A percentile compares a stretch with the other conserved stretches of the same genome.
These are phyloP conservation scores for Lasiurus borealis DNA, from an alignment of 2,113 vertebrate genomes.

Conservation along the genomic window DNA sequence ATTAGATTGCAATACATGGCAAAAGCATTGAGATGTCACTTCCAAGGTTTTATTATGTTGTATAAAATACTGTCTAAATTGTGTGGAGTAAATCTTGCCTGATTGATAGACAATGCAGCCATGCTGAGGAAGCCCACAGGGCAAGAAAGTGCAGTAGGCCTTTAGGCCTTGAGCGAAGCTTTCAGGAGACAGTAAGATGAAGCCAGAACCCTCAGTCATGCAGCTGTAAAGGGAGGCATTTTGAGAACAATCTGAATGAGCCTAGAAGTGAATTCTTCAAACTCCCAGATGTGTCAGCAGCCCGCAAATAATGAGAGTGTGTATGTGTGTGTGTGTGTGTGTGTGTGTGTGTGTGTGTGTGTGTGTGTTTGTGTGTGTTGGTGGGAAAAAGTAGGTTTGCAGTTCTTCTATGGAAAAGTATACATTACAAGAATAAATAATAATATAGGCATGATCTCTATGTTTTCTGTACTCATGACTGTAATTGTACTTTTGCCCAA, in stretches of 20 bases:
- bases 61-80: not conserved
- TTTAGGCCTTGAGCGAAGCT: not conserved
- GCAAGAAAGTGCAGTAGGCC: not conserved
- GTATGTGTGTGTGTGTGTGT: not conserved
- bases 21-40: not conserved
- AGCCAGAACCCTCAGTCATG: not conserved
- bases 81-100: not conserved
- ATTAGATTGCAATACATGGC: not conserved
- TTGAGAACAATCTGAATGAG: not conserved
- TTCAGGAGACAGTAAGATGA: not conserved
- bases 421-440: not conserved
- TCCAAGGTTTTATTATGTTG: not conserved
- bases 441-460: not conserved
- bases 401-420: not conserved
- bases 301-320: not conserved
- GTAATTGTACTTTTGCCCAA: not conserved
- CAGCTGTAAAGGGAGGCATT: not conserved
- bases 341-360: not conserved
- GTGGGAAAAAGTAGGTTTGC: not conserved
- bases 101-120: not conserved
- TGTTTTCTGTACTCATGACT: not conserved
- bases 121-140: not conserved
- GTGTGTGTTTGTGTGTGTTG: not conserved
- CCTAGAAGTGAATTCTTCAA: not conserved
- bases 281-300: not conserved